These are phyloP conservation scores for Anas acuta DNA, from an alignment of 2,797 vertebrate genomes.

Conservation along the genomic window DNA sequence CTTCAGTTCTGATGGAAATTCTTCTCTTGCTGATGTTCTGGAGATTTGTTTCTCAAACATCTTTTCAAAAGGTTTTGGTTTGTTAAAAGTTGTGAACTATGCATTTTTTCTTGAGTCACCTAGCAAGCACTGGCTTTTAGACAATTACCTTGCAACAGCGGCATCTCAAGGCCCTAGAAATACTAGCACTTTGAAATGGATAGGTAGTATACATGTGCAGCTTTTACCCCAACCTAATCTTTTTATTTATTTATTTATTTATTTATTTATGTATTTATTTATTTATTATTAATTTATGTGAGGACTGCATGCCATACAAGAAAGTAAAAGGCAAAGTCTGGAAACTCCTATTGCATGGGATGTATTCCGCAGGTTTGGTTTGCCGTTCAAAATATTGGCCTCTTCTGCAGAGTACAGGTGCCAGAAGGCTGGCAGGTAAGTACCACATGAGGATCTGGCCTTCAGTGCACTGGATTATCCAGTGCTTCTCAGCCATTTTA, in stretches of 20 bases:
- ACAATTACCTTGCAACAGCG: background rate
- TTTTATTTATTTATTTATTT: no score
- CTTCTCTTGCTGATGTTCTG: background rate
- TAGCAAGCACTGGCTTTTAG: background rate
- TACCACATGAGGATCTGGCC: background rate
- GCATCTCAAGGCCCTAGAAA: background rate
- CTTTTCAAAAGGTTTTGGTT: background rate
- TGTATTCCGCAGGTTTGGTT: background rate
- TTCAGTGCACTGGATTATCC: background rate
- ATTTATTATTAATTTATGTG: background rate
- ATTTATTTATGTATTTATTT: no score
- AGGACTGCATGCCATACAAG: background rate
- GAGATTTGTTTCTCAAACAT: background rate
- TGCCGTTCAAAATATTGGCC: background rate
- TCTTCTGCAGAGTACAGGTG: background rate
- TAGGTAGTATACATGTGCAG: background rate
- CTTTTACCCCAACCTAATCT: background rate
- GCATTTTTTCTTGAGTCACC: background rate
- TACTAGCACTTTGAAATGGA: background rate
- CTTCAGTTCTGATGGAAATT: background rate
- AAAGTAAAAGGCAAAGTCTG: background rate
- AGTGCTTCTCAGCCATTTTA: background rate
- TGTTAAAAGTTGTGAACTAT: background rate
- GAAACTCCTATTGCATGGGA: background rate
- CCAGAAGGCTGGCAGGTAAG: background rate